Percentiles rank a stretch among this genome's conserved stretches.
Evolutionary conservation across 2,888 invertebrate genomes (phyloP).

Genomic region (Dichetophora obliterata): DNA sequence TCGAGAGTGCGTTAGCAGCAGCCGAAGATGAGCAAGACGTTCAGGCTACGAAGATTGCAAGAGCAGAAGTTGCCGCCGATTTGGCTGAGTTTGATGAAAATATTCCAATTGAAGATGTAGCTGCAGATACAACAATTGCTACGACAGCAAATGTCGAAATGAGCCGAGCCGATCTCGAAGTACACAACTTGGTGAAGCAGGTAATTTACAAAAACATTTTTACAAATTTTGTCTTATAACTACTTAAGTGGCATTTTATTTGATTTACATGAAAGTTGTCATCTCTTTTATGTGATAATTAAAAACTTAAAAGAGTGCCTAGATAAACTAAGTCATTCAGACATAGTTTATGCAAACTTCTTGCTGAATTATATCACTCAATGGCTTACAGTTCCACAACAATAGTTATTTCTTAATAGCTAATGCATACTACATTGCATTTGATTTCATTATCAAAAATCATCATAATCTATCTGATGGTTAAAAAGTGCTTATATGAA

Average conservation of each 20-base stretch:
- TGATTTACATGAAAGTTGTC: too few species aligned
- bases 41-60: slow-evolving; percentile 88
- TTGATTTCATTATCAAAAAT: too few species aligned
- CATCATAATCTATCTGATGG: too few species aligned
- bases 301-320: neutral
- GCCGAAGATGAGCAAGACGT: slow-evolving; percentile 97
- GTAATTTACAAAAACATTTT: slow-evolving; percentile 67
- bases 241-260: too few species aligned
- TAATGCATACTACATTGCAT: too few species aligned
- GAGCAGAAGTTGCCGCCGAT: slow-evolving; percentile 90
- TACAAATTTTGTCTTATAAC: too few species aligned
- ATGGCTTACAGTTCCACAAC: slow-evolving; percentile 58
- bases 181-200: slow-evolving; percentile 80
- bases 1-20: slow-evolving; percentile 87
- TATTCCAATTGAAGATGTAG: slow-evolving; percentile 83
- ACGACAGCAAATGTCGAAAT: slow-evolving; percentile 71
- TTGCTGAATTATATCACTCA: slow-evolving; percentile 69
- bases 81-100: slow-evolving; percentile 96
- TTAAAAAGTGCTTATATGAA: neutral
- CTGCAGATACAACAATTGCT: slow-evolving; percentile 62
- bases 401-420: too few species aligned
- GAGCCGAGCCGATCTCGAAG: slow-evolving; percentile 81
- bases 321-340: slow-evolving; percentile 59
- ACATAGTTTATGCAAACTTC: slow-evolving; percentile 66
- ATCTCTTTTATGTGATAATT: neutral